phyloP scores from a whole-genome alignment of 1,140 invertebrate genomes.

The Bombus consobrinus region DNA sequence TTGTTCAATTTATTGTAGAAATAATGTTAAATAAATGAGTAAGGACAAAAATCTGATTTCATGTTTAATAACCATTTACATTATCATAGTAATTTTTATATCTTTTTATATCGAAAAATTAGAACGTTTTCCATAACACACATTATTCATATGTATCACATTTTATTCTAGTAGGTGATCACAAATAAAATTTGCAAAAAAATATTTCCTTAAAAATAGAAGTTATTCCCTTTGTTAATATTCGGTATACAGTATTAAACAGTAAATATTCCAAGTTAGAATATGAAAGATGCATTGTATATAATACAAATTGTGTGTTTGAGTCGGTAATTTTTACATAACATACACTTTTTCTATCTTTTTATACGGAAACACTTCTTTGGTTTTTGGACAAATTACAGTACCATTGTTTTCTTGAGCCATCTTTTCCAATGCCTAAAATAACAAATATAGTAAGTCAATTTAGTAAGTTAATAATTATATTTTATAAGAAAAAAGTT shows the following conservation, averaged over 20 bases:
- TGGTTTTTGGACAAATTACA: conserved; percentile 95
- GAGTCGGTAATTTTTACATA: conserved; percentile 87
- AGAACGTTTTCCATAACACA: conserved; percentile 24
- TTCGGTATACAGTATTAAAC: conserved; percentile 61
- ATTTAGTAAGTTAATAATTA: conserved; percentile 9
- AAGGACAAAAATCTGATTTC: conserved; percentile 47
- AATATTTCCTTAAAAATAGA: conserved; percentile 68
- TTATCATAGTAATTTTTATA: conserved; percentile 14
- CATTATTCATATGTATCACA: conserved; percentile 5
- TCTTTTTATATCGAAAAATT: conserved; percentile 22
- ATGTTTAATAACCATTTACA: conserved; percentile 44
- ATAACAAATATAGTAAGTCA: conserved; percentile 61
- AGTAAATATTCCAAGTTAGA: conserved; percentile 47
- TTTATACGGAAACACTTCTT: conserved; percentile 93
- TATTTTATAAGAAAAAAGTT: conserved; percentile 4
- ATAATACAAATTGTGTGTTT: conserved; percentile 55
- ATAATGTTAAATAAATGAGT: conserved; percentile 71
- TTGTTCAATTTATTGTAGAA: conserved; percentile 64
- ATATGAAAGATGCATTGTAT: conserved; percentile 47
- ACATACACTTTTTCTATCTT: conserved; percentile 98
- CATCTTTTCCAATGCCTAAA: conserved; percentile 93
- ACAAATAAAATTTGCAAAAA: conserved; percentile 51
- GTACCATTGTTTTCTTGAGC: conserved; percentile 93
- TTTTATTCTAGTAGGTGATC: conserved; percentile 32
- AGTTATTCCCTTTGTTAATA: conserved; percentile 65